phyloP scores from a whole-genome alignment of 2,888 invertebrate species.

The Mamestra brassicae region DNA sequence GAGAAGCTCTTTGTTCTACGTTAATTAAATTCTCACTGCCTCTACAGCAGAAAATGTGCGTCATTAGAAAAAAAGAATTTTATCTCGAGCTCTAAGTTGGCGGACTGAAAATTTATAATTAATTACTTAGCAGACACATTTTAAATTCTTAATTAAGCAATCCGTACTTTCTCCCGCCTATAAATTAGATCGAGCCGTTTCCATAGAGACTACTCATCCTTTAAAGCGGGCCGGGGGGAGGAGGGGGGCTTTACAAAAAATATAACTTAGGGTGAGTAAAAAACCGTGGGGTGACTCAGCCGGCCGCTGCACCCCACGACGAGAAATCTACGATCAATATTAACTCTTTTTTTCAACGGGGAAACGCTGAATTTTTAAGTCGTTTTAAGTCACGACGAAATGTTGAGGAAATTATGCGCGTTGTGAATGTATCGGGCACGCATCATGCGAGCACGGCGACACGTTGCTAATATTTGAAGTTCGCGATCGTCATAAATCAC shows the following conservation, averaged over 20 bases:
- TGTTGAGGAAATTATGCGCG: conserved; percentile 73
- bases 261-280: conserved; percentile 92
- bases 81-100: conserved; percentile 76
- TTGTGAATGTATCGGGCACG: conserved; percentile 73
- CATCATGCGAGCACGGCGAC: conserved; percentile 46
- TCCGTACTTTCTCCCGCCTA: conserved; percentile 90
- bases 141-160: conserved; percentile 91
- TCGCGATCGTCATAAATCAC: conserved; percentile 79
- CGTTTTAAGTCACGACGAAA: conserved; percentile 80
- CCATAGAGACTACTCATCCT: conserved; percentile 91
- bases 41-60: conserved; percentile 70
- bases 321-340: conserved; percentile 91
- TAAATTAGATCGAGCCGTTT: conserved; percentile 91
- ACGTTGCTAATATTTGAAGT: conserved; percentile 73
- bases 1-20: conserved; percentile 70
- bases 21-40: conserved; percentile 84
- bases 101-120: conserved; percentile 87
- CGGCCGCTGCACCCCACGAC: conserved; percentile 91
- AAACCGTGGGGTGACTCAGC: conserved; percentile 91
- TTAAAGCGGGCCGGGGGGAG: conserved; percentile 87
- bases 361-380: conserved; percentile 90
- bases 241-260: conserved; percentile 89
- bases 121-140: conserved; percentile 89
- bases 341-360: conserved; percentile 91
- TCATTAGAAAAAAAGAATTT: conserved; percentile 76